Evolutionary conservation across 2,888 invertebrate species (phyloP).

Genomic region (Sinopyrophorus schimmeli): DNA sequence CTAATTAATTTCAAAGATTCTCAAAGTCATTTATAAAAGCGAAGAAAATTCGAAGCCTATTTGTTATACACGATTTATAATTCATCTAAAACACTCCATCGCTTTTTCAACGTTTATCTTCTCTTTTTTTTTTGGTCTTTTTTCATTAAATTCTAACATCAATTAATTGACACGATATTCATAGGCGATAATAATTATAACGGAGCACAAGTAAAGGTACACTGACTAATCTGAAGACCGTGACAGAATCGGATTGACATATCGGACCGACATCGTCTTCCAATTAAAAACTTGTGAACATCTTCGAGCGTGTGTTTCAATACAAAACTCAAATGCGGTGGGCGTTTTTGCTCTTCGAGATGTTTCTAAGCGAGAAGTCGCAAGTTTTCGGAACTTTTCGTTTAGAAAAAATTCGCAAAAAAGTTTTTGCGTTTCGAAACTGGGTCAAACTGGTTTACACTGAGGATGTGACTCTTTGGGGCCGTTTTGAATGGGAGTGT

Average conservation of each 20-base stretch:
- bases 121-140: slow-evolving; percentile 3
- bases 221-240: slow-evolving; percentile 38
- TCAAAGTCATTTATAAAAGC: slow-evolving; percentile 9
- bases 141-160: slow-evolving; percentile 11
- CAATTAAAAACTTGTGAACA: slow-evolving; percentile 40
- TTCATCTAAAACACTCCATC: slow-evolving; percentile 13
- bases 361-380: no score
- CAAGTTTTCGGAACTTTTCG: no score
- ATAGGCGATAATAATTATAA: slow-evolving; percentile 37
- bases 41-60: slow-evolving; percentile 13
- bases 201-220: slow-evolving; percentile 30
- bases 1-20: slow-evolving; percentile 7
- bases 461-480: no score
- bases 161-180: slow-evolving; percentile 43
- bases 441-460: no score
- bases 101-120: slow-evolving; percentile 7
- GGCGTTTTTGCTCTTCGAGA: slow-evolving; percentile 14
- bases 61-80: slow-evolving; percentile 18
- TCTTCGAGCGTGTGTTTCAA: slow-evolving; percentile 26
- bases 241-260: slow-evolving; percentile 33
- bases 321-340: slow-evolving; percentile 24
- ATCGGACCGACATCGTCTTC: slow-evolving; percentile 34
- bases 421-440: no score
- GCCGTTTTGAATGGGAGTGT: no score
- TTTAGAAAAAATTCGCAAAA: no score